Conservation (phyloP, 2,113 vertebrate genomes). For the Mormoops blainvillei region DNA sequence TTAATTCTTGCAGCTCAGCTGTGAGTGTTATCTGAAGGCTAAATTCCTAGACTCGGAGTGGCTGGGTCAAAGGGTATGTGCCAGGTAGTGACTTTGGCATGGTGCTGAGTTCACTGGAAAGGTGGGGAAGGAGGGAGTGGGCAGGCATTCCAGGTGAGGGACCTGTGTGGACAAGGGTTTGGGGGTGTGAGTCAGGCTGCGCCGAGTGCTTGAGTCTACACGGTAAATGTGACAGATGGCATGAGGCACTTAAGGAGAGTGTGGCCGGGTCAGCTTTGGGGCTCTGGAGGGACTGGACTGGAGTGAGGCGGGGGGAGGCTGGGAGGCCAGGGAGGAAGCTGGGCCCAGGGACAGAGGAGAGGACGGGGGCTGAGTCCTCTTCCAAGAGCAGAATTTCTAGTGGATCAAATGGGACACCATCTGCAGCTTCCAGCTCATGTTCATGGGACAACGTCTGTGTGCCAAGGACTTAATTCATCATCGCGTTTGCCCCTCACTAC, state of each 20-base stretch:
- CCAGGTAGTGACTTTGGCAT: neutral
- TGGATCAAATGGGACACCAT: neutral
- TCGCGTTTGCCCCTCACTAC: neutral
- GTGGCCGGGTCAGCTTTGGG: too few species aligned
- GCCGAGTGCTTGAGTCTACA: neutral
- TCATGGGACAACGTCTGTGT: neutral
- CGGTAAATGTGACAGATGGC: neutral
- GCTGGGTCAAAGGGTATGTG: neutral
- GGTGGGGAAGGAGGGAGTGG: neutral
- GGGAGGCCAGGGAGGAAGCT: neutral
- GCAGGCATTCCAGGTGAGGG: neutral
- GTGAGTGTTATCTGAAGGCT: neutral
- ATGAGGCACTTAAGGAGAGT: too few species aligned
- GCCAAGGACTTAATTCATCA: neutral
- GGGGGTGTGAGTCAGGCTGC: neutral
- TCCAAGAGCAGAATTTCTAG: neutral
- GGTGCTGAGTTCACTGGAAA: neutral
- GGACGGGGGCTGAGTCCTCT: neutral
- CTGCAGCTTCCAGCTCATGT: neutral
- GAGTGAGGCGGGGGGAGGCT: too few species aligned
- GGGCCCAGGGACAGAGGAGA: neutral
- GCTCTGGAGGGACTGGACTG: too few species aligned
- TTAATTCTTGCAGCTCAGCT: neutral
- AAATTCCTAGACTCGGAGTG: neutral
- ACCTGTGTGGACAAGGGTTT: neutral